These are phyloP conservation scores for Malurus leucopterus DNA, from an alignment of 2,797 vertebrate species.

Conservation along the genomic window DNA sequence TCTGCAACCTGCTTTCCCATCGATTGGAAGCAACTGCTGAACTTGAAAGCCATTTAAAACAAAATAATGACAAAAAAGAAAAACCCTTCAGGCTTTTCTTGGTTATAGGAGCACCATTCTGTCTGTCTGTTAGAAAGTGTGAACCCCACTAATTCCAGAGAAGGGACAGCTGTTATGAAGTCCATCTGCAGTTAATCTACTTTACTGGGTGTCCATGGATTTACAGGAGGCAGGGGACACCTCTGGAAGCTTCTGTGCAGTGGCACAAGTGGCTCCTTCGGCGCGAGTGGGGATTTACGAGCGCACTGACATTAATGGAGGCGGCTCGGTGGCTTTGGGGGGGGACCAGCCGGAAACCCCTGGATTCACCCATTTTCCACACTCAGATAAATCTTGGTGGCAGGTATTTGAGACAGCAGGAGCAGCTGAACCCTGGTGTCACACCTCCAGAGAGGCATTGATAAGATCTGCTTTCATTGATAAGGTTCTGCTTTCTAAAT, in stretches of 20 bases:
- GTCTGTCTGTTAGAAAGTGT: background rate
- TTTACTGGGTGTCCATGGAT: conserved; percentile 73
- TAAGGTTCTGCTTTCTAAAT: conserved; percentile 43
- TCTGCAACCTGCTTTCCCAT: background rate
- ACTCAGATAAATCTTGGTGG: conserved; percentile 66
- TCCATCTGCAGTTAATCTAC: conserved; percentile 65
- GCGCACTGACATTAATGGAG: conserved; percentile 68
- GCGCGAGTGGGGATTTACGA: conserved; percentile 61
- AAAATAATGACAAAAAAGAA: background rate
- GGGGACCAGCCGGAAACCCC: conserved; percentile 59
- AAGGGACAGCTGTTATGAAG: conserved; percentile 15
- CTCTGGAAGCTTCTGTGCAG: conserved; percentile 70
- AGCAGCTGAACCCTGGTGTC: conserved; percentile 8
- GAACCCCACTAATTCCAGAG: conserved; percentile 36
- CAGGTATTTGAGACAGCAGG: conserved; percentile 24
- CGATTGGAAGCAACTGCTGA: background rate
- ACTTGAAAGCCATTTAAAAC: background rate
- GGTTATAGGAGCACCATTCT: background rate
- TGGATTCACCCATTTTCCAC: conserved; percentile 58
- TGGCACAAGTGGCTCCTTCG: conserved; percentile 51
- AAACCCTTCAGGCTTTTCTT: background rate
- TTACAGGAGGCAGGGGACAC: conserved; percentile 69
- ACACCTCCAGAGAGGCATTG: conserved; percentile 5
- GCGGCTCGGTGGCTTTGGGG: conserved; percentile 34
- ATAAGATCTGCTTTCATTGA: background rate